phyloP scores from a whole-genome alignment of 2,797 vertebrate genomes.

The Enteromius fasciolatus region DNA sequence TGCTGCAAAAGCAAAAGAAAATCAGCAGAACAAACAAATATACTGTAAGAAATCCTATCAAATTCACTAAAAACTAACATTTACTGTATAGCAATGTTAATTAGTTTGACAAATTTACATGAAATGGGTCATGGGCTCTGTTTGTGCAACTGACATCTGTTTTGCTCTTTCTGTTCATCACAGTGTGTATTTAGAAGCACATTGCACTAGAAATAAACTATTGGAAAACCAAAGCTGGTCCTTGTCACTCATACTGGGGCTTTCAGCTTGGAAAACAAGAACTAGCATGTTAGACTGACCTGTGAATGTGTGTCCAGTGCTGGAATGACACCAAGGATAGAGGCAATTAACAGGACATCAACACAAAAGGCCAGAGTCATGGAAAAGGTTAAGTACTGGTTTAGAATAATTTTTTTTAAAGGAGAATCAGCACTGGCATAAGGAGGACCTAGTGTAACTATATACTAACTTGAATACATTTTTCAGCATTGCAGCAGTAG shows the following conservation, averaged over 20 bases:
- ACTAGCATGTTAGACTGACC: conserved; percentile 17
- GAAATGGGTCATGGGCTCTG: not conserved
- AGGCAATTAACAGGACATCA: conserved; percentile 40
- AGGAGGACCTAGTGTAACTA: not conserved
- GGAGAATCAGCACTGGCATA: not conserved
- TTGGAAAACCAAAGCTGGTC: not conserved
- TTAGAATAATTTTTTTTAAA: conserved; percentile 13
- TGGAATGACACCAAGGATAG: conserved; percentile 20
- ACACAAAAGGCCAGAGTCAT: conserved; percentile 44
- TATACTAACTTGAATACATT: not conserved
- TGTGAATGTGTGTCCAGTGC: not conserved
- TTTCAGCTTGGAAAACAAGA: conserved; percentile 18
- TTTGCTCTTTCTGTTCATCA: conserved; percentile 4
- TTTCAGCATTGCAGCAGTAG: not conserved
- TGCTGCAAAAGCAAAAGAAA: not conserved
- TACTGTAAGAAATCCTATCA: not conserved
- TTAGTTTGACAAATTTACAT: conserved; percentile 6
- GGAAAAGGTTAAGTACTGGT: conserved; percentile 28
- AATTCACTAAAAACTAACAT: not conserved
- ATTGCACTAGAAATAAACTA: conserved; percentile 3
- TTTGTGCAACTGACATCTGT: conserved; percentile 1
- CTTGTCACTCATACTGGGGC: not conserved
- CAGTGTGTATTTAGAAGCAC: not conserved
- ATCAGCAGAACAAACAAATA: not conserved
- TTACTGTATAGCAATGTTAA: conserved; percentile 2